phyloP scores from a whole-genome alignment of 1,140 invertebrate species.

The Cydia pomonella region DNA sequence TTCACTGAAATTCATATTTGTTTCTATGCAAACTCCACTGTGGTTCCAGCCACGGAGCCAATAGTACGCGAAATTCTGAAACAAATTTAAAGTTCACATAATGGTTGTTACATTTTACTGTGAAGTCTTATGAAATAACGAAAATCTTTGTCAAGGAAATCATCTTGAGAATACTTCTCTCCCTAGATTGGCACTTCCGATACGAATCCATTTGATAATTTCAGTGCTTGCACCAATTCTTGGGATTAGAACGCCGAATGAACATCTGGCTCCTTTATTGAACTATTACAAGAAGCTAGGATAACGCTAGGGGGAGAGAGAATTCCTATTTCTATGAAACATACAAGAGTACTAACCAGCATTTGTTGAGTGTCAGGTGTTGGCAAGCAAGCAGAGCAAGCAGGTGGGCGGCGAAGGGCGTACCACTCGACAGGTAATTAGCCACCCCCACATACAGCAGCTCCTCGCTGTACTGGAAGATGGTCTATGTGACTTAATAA shows the following conservation, averaged over 20 bases:
- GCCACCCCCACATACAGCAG: conserved; percentile 83
- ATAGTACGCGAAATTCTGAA: conserved; percentile 79
- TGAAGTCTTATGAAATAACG: not conserved
- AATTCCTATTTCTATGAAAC: no score
- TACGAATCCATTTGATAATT: no score
- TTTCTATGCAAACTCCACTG: conserved; percentile 87
- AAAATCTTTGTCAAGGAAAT: not conserved
- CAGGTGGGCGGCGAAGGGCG: conserved; percentile 78
- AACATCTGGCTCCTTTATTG: no score
- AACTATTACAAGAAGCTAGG: no score
- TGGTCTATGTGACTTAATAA: no score
- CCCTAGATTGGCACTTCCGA: no score
- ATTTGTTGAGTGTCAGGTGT: conserved; percentile 43
- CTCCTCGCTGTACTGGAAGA: conserved; percentile 34
- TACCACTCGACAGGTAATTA: conserved; percentile 64
- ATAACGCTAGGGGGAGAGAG: no score
- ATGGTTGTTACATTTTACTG: not conserved
- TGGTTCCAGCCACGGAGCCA: conserved; percentile 83
- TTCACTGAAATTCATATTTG: conserved; percentile 86
- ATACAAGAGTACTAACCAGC: conserved; percentile 46
- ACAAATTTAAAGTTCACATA: conserved; percentile 35
- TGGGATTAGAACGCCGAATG: no score
- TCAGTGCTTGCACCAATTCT: no score
- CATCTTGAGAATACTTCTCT: no score
- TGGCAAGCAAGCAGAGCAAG: conserved; percentile 81